phyloP scores from a whole-genome alignment of 1,140 invertebrate genomes.

The Drosophila pallidifrons region DNA sequence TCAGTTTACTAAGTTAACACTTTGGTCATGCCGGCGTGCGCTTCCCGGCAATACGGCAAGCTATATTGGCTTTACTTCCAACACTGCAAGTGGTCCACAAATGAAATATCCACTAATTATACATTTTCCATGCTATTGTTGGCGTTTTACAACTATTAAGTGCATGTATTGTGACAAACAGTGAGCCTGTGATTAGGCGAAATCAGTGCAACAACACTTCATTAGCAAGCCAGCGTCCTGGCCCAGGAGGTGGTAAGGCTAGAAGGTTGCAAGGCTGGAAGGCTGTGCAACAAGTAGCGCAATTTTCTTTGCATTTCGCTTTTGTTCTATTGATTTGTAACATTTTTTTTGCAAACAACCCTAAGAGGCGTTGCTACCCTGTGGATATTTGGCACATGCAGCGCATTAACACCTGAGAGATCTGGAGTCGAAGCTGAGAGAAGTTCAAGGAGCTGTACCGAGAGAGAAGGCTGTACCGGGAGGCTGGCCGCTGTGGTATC shows the following conservation, averaged over 20 bases:
- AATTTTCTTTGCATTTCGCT: slow-evolving; percentile 19
- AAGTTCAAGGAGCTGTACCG: not conserved
- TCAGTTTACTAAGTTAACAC: slow-evolving; percentile 45
- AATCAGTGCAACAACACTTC: slow-evolving; percentile 20
- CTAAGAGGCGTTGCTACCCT: slow-evolving; percentile 54
- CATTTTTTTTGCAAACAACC: slow-evolving; percentile 24
- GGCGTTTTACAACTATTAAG: slow-evolving; percentile 36
- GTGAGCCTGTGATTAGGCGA: slow-evolving; percentile 68
- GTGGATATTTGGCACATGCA: slow-evolving; percentile 65
- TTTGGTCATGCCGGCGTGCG: slow-evolving; percentile 19
- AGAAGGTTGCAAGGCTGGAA: too few species aligned
- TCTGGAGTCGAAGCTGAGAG: not conserved
- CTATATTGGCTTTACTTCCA: not conserved
- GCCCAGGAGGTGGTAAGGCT: not conserved
- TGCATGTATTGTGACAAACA: slow-evolving; percentile 33
- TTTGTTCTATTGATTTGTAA: slow-evolving; percentile 3
- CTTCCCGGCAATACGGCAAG: not conserved
- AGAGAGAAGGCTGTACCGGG: slow-evolving; percentile 22
- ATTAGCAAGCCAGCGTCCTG: slow-evolving; percentile 20
- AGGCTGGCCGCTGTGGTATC: slow-evolving; percentile 26
- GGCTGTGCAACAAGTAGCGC: slow-evolving; percentile 68
- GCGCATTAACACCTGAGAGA: slow-evolving; percentile 57
- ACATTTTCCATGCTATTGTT: slow-evolving; percentile 63
- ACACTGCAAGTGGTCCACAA: slow-evolving; percentile 69
- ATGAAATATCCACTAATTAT: slow-evolving; percentile 65